Conservation (phyloP, 2,888 invertebrate genomes). For the Pycnomerus fuliginosus region DNA sequence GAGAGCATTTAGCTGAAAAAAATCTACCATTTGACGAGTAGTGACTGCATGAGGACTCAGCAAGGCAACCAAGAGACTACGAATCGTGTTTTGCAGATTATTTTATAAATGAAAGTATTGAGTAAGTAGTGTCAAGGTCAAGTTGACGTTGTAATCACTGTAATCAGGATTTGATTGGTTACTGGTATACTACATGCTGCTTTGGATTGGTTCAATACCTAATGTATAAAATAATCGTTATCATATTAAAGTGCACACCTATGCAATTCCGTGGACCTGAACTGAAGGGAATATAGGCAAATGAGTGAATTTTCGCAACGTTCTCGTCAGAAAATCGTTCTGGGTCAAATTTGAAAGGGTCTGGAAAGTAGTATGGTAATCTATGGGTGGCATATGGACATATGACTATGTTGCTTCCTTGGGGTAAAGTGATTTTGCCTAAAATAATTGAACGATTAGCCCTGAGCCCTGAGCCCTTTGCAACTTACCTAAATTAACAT, state of each 20-base stretch:
- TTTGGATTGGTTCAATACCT: constrained; percentile 1
- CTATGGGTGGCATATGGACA: constrained; percentile 60
- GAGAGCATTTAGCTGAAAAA: no score
- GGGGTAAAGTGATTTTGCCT: constrained; percentile 55
- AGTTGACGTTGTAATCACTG: constrained; percentile 1
- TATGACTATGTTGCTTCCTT: constrained; percentile 58
- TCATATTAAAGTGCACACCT: constrained; percentile 45
- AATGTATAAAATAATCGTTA: no score
- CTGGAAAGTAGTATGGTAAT: constrained; percentile 57
- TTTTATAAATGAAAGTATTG: no score
- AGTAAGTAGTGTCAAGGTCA: background rate
- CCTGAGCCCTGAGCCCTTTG: background rate
- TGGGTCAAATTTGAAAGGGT: constrained; percentile 60
- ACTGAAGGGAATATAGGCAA: constrained; percentile 61
- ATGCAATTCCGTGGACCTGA: constrained; percentile 61
- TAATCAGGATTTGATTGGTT: background rate
- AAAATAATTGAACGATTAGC: no score
- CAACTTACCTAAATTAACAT: constrained; percentile 59
- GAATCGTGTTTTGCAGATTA: no score
- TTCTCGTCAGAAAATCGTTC: constrained; percentile 59
- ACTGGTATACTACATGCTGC: background rate
- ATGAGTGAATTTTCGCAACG: constrained; percentile 56
- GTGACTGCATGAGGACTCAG: no score
- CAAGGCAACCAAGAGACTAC: no score
- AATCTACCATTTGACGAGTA: background rate